Evolutionary conservation across 2,797 vertebrate genomes (phyloP), one percentile per base, ranked within the genome.

Genomic region (Microctenopoma lineatum): DNA sequence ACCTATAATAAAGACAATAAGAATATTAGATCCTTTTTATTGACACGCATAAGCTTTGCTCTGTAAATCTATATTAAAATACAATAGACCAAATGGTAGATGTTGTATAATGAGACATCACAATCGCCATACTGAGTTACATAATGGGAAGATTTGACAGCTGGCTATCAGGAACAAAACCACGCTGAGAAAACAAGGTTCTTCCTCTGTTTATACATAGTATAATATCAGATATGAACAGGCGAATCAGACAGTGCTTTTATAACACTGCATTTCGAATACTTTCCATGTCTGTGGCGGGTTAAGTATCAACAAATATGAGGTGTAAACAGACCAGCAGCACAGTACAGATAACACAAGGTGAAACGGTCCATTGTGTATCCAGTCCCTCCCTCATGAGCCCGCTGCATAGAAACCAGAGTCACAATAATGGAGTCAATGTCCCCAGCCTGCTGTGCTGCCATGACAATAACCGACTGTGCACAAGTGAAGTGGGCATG

Each of bases 1-100:
- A 99, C 98, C 97, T 99, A 32, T 12, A 67, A 26, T 2, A 45
- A 13, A 66, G 11, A 74, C 7, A 42, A 21, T 11, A 36, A 25
- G 27, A 14, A 57, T 21, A 21, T 21, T 21, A 21, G 21, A 21
- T 21, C 21, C 21, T 21, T 1, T 21, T 21, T 21, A 21, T 21
- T 21, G 21, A 21, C 21, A 21, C 21, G 2, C 21, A 21, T 21
- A 21, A 21, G 21, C 21, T 21, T 21, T 21, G 21, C 21, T 21
- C 21, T 21, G 21, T 21, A 21, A 21, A 21, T 21, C 21, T 21
- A 21, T 21, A 21, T 21, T 21, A 21, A 21, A 21, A 21, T 21
- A 21, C 21, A 21, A 21, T 21, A 21, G 21, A 21, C 21, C 21
- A 21, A 21, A 21, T 21, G 21, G 21, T 21, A 21, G 1, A 27